Conservation (phyloP, 1,140 invertebrate species). For the Hestina assimilis region DNA sequence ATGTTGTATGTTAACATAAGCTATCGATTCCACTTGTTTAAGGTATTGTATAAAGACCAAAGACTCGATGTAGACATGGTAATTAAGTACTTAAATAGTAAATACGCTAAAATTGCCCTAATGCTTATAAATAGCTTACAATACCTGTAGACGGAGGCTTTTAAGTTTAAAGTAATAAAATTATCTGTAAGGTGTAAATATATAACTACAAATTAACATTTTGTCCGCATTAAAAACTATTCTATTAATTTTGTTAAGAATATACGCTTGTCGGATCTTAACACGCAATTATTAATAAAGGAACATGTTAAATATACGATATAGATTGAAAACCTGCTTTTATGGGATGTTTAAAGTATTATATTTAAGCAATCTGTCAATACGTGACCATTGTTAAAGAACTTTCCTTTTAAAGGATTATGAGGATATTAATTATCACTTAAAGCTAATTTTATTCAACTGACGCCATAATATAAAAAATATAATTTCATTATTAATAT, state of each 20-base stretch:
- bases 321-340: too few species aligned
- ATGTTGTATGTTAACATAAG: constrained; percentile 35
- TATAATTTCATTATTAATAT: too few species aligned
- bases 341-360: too few species aligned
- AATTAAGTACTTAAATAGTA: constrained; percentile 37
- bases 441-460: too few species aligned
- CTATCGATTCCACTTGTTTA: constrained; percentile 47
- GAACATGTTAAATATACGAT: too few species aligned
- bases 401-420: too few species aligned
- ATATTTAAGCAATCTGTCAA: too few species aligned
- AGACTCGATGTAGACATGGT: constrained; percentile 51
- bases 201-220: neutral
- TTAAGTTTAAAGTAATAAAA: constrained; percentile 14
- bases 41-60: constrained; percentile 47
- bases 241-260: neutral
- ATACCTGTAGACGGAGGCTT: constrained; percentile 38
- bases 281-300: neutral
- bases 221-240: neutral
- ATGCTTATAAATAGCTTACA: constrained; percentile 42
- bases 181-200: constrained; percentile 12
- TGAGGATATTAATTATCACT: too few species aligned
- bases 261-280: neutral
- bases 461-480: too few species aligned
- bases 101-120: constrained; percentile 46
- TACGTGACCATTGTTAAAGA: too few species aligned